phyloP scores from a whole-genome alignment of 2,797 vertebrate genomes.

The Anolis apletophallus region DNA sequence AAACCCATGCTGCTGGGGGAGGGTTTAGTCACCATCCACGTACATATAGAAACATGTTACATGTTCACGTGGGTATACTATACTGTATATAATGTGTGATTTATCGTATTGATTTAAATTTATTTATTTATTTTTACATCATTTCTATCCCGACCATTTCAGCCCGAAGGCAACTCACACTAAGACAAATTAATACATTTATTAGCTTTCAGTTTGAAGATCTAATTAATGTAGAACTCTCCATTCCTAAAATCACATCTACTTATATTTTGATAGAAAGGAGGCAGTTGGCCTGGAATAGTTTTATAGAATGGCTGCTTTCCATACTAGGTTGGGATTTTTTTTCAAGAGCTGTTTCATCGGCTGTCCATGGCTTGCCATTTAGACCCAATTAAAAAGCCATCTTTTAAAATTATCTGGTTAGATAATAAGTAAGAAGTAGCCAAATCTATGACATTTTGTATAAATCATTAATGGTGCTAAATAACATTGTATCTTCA shows the following conservation, averaged over 20 bases:
- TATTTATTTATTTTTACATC: no score
- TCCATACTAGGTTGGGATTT: not conserved
- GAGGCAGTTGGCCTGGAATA: not conserved
- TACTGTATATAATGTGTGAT: no score
- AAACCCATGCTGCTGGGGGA: not conserved
- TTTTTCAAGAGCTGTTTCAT: not conserved
- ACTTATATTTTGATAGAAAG: not conserved
- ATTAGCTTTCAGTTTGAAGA: not conserved
- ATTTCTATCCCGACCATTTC: no score
- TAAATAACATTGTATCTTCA: slow-evolving; percentile 20
- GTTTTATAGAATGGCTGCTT: not conserved
- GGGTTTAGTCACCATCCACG: not conserved
- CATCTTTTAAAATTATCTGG: slow-evolving; percentile 19
- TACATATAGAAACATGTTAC: no score
- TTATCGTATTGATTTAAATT: not conserved
- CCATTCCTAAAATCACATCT: not conserved
- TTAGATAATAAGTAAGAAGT: slow-evolving; percentile 10
- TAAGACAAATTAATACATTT: not conserved
- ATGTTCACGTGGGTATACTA: no score
- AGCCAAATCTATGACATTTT: slow-evolving; percentile 25
- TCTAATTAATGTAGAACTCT: not conserved
- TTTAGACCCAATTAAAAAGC: slow-evolving; percentile 24
- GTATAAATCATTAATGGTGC: slow-evolving; percentile 13
- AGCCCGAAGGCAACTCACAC: no score
- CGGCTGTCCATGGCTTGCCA: not conserved